Percentiles rank a stretch among this genome's conserved stretches.
Evolutionary conservation across 2,113 vertebrate species (phyloP).

Genomic region (Anarrhichthys ocellatus): DNA sequence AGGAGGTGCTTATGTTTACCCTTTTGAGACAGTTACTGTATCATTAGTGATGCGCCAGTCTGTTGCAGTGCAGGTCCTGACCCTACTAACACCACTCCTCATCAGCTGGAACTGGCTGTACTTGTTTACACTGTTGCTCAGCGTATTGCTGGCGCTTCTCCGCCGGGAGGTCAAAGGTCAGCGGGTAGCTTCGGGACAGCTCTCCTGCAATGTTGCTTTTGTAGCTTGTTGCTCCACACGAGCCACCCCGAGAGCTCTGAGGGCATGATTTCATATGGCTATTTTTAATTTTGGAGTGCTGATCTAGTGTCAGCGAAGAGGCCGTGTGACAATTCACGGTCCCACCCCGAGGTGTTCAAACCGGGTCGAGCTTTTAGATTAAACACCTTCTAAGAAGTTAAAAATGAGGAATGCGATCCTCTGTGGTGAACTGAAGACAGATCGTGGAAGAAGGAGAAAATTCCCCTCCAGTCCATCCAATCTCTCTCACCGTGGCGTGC

Average conservation of each 20-base stretch:
- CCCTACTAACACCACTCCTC: too few species aligned
- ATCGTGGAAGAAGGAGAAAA: conserved; percentile 28
- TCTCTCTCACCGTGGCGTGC: conserved; percentile 27
- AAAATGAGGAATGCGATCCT: conserved; percentile 8
- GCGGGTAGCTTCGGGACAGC: neutral
- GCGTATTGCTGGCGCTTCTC: neutral
- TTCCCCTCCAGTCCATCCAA: conserved; percentile 29
- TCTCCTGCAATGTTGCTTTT: neutral
- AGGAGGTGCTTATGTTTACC: neutral
- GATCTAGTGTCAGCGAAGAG: conserved; percentile 1
- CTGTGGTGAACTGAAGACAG: conserved; percentile 12
- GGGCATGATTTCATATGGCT: neutral
- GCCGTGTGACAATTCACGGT: neutral
- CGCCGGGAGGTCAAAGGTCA: conserved; percentile 2
- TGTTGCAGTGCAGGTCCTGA: neutral
- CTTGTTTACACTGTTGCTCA: neutral
- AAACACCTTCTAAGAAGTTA: conserved; percentile 3
- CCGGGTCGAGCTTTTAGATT: neutral
- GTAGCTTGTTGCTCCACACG: neutral
- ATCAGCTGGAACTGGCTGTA: neutral
- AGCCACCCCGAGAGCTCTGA: neutral
- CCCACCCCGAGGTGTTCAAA: neutral
- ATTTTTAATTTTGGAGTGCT: neutral
- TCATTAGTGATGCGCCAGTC: neutral
- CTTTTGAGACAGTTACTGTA: neutral